Percentiles rank a stretch among this genome's conserved stretches.
Conservation (phyloP, 1,140 invertebrate species). For the Aphaenogaster rudis region DNA sequence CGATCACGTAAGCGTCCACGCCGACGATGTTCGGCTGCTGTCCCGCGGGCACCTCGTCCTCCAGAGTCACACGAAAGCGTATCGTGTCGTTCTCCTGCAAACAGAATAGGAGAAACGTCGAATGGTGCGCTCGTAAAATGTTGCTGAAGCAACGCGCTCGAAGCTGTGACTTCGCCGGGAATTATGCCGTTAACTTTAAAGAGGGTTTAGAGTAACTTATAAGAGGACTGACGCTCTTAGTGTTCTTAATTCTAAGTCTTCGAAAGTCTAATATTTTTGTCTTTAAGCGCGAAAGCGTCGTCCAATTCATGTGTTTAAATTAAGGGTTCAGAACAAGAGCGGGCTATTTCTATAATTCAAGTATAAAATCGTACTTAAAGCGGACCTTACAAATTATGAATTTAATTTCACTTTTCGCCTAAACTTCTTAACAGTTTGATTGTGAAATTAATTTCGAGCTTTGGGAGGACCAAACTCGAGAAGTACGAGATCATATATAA, state of each 20-base stretch:
- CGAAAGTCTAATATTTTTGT: background rate
- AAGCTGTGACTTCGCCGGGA: background rate
- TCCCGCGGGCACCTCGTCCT: constrained; percentile 91
- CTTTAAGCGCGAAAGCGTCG: background rate
- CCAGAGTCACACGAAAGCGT: constrained; percentile 92
- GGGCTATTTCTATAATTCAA: constrained; percentile 1
- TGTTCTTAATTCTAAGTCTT: background rate
- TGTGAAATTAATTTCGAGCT: background rate
- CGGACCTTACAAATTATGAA: background rate
- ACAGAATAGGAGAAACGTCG: constrained; percentile 62
- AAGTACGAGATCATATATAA: background rate
- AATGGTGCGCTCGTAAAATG: background rate
- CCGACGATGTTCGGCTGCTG: constrained; percentile 92
- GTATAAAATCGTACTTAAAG: background rate
- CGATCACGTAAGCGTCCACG: constrained; percentile 93
- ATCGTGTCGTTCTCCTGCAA: constrained; percentile 91
- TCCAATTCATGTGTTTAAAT: background rate
- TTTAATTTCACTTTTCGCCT: background rate
- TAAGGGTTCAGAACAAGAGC: background rate
- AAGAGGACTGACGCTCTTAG: background rate
- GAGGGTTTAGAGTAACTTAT: background rate
- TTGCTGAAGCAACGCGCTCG: background rate
- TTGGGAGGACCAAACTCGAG: background rate
- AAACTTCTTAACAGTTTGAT: background rate
- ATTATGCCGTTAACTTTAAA: constrained; percentile 8